Evolutionary conservation across 2,888 invertebrate species (phyloP).

Genomic region (Bugula neritina): DNA sequence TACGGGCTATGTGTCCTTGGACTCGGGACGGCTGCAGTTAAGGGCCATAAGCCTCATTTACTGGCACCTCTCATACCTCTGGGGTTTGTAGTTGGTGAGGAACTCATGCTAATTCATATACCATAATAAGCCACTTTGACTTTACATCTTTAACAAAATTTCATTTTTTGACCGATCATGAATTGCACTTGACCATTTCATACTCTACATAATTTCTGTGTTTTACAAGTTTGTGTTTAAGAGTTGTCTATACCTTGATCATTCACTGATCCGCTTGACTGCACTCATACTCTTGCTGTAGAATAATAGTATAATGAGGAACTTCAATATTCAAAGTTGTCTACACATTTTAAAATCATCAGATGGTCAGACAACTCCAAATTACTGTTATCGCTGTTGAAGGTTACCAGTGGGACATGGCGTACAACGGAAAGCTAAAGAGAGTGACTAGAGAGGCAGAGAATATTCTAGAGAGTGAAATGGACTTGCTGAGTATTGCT

Average conservation of each 20-base stretch:
- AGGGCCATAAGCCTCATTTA: constrained; percentile 56
- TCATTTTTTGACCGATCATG: too few relatives aligned
- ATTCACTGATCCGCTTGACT: too few relatives aligned
- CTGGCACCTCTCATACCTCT: constrained; percentile 67
- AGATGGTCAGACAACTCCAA: not conserved
- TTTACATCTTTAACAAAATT: too few relatives aligned
- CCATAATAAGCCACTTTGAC: too few relatives aligned
- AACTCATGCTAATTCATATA: not conserved
- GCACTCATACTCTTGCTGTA: too few relatives aligned
- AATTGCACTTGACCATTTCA: too few relatives aligned
- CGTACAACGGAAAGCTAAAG: constrained; percentile 70
- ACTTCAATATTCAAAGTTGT: not conserved
- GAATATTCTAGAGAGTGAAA: constrained; percentile 14
- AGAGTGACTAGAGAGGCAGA: constrained; percentile 57
- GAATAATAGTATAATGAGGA: too few relatives aligned
- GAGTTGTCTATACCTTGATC: too few relatives aligned
- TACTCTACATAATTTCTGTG: too few relatives aligned
- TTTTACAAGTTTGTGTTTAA: too few relatives aligned
- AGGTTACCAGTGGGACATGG: constrained; percentile 68
- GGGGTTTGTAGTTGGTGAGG: constrained; percentile 61
- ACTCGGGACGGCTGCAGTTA: constrained; percentile 22
- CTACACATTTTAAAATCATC: not conserved
- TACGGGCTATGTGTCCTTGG: constrained; percentile 59
- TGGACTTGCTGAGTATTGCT: not conserved
- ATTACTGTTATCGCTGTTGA: not conserved